phyloP scores from a whole-genome alignment of 2,113 vertebrate species.

The Cyanoderma ruficeps region DNA sequence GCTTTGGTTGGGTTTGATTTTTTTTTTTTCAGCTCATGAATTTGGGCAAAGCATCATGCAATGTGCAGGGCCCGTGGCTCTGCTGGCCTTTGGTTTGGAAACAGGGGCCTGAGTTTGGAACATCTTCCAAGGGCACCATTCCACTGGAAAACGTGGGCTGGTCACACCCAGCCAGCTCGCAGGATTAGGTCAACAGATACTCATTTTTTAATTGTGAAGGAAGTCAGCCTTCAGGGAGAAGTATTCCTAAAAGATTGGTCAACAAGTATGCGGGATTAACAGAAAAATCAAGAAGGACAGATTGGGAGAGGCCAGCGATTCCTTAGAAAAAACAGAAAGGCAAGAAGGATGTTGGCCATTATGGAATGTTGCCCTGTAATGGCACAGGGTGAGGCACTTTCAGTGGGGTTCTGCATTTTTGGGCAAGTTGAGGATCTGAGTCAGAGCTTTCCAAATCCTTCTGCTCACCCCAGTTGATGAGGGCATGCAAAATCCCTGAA shows the following conservation, averaged over 20 bases:
- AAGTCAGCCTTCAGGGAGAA: slow-evolving; percentile 50
- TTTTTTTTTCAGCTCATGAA: neutral
- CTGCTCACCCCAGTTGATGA: slow-evolving; percentile 75
- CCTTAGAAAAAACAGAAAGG: neutral
- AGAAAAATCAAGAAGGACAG: neutral
- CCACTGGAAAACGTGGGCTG: slow-evolving; percentile 39
- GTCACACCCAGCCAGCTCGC: slow-evolving; percentile 52
- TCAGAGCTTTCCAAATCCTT: slow-evolving; percentile 56
- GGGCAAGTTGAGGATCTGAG: slow-evolving; percentile 57
- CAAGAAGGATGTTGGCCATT: neutral
- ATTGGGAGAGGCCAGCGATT: neutral
- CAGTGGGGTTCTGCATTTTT: slow-evolving; percentile 31
- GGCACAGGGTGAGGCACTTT: slow-evolving; percentile 39
- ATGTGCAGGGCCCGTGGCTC: neutral
- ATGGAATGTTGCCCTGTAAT: neutral
- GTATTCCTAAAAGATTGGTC: slow-evolving; percentile 17
- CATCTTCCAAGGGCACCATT: slow-evolving; percentile 47
- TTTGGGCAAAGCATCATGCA: neutral
- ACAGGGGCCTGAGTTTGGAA: neutral
- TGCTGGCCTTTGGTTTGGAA: slow-evolving; percentile 4
- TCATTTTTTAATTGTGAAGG: slow-evolving; percentile 33
- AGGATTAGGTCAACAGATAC: slow-evolving; percentile 52
- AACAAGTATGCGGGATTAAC: neutral
- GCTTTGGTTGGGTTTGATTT: neutral
- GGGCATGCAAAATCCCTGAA: slow-evolving; percentile 79